phyloP scores from a whole-genome alignment of 2,888 invertebrate species.

The Dasysyrphus tricinctus region DNA sequence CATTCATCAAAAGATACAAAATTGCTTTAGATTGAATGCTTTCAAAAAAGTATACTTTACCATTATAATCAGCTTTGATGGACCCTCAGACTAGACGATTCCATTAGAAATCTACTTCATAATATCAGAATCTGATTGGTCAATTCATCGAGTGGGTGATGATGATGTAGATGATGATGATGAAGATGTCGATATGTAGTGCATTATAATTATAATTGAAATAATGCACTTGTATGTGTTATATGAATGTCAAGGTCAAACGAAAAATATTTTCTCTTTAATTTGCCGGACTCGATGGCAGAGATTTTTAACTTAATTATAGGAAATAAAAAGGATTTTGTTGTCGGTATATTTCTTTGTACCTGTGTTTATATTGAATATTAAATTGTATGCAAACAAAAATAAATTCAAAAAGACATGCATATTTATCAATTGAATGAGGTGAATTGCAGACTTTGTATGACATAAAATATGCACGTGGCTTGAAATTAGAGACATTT shows the following conservation, averaged over 20 bases:
- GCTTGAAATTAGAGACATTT: too few relatives aligned
- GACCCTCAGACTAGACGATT: slow-evolving; percentile 17
- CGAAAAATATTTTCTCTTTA: slow-evolving; percentile 3
- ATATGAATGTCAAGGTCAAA: slow-evolving; percentile 23
- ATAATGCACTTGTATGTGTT: slow-evolving; percentile 5
- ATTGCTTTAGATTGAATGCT: slow-evolving; percentile 42
- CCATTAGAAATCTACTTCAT: neutral
- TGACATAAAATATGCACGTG: too few relatives aligned
- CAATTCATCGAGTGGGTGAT: slow-evolving; percentile 49
- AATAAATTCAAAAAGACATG: too few relatives aligned
- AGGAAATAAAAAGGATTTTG: too few relatives aligned
- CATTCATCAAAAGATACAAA: slow-evolving; percentile 46
- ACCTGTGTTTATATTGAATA: too few relatives aligned
- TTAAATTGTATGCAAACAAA: too few relatives aligned
- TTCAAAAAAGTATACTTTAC: slow-evolving; percentile 15
- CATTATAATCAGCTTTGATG: slow-evolving; percentile 43
- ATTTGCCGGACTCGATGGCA: neutral
- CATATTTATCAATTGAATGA: too few relatives aligned
- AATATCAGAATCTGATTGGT: slow-evolving; percentile 43
- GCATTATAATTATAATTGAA: slow-evolving; percentile 5
- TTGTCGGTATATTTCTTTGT: too few relatives aligned
- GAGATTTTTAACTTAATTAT: neutral
- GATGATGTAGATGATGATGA: too few relatives aligned
- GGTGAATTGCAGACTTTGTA: too few relatives aligned
- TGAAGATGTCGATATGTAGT: neutral